Percentiles rank a stretch among this genome's conserved stretches.
These are phyloP conservation scores for Bos taurus DNA, from an alignment of 2,113 vertebrate genomes.

Conservation along the genomic window ARS-UCD2.0 NC_037347.1:62700501-62701000, in stretches of 20 bases:
- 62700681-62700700: neutral
- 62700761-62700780: neutral
- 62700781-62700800: neutral
- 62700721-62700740: neutral
- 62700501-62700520: neutral
- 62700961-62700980: neutral
- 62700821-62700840: neutral
- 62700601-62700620: fast-evolving
- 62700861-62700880: neutral
- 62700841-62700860: neutral
- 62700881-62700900: neutral
- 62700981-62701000: neutral
- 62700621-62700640: fast-evolving
- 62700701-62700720: neutral
- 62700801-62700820: neutral
- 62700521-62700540: fast-evolving
- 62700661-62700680: neutral
- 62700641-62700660: neutral
- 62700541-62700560: fast-evolving
- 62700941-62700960: neutral
- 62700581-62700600: fast-evolving
- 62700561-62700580: fast-evolving
- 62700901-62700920: neutral
- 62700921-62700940: fast-evolving
- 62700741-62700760: neutral